Percentiles rank a stretch among this genome's conserved stretches.
phyloP scores from a whole-genome alignment of 2,113 vertebrate species.

The Gorsachius goisagi region DNA sequence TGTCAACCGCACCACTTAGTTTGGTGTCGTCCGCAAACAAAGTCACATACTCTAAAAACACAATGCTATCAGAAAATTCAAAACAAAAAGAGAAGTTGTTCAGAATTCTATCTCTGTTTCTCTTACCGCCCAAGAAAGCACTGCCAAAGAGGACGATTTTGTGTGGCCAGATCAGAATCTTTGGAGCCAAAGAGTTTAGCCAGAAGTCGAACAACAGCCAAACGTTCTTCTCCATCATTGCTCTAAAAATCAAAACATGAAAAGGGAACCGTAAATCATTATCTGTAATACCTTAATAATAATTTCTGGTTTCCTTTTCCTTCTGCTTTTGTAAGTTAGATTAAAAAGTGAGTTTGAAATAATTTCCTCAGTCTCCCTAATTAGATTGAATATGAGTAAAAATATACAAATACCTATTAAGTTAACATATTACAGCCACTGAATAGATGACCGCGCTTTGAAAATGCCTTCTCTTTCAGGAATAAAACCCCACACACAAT shows the following conservation, averaged over 20 bases:
- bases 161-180: constrained; percentile 96
- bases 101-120: background rate
- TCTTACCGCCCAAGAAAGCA: constrained; percentile 96
- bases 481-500: background rate
- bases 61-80: background rate
- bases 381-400: background rate
- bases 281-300: background rate
- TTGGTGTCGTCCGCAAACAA: too few relatives aligned
- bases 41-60: background rate
- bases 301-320: background rate
- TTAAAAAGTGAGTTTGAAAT: background rate
- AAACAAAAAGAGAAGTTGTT: background rate
- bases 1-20: too few relatives aligned
- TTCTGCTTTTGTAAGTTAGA: background rate
- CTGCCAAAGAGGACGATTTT: constrained; percentile 97
- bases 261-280: constrained; percentile 1
- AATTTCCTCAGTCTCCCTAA: background rate
- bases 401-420: background rate
- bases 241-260: constrained; percentile 77
- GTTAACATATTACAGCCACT: background rate
- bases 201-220: constrained; percentile 94
- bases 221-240: constrained; percentile 95
- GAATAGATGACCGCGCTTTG: background rate
- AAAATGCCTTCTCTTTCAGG: background rate
- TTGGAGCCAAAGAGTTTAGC: constrained; percentile 97